Evolutionary conservation across 1,140 invertebrate species (phyloP).

Genomic region (Eciton burchellii): DNA sequence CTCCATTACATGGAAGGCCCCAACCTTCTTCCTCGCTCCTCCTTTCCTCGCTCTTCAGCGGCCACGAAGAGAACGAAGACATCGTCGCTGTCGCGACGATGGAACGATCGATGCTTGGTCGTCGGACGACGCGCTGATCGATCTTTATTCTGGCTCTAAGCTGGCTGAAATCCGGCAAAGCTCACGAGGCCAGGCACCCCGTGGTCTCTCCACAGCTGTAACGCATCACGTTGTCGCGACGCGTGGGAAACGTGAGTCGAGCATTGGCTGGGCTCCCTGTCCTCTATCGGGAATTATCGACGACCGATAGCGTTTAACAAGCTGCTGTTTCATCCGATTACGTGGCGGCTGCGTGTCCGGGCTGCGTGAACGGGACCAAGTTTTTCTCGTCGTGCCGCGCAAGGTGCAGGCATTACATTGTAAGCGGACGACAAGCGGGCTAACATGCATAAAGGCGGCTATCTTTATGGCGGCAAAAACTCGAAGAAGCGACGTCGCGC

Average conservation of each 20-base stretch:
- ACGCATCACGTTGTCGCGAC: constrained; percentile 33
- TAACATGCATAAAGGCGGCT: constrained; percentile 32
- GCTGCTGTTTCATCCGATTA: constrained; percentile 50
- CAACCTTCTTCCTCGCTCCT: too few species aligned
- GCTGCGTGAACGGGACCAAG: constrained; percentile 38
- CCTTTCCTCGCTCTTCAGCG: too few species aligned
- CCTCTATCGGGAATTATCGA: constrained; percentile 65
- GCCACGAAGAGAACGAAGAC: too few species aligned
- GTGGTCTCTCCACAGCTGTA: constrained; percentile 57
- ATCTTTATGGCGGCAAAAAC: constrained; percentile 41
- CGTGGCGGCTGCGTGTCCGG: not conserved
- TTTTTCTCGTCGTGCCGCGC: not conserved
- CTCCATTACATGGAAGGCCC: too few species aligned
- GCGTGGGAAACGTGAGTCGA: constrained; percentile 28
- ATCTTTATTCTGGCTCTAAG: too few species aligned
- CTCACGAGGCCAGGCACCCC: not conserved
- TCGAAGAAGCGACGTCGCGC: constrained; percentile 19
- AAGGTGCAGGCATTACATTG: constrained; percentile 28
- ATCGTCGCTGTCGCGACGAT: too few species aligned
- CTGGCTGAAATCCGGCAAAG: not conserved
- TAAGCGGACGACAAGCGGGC: not conserved
- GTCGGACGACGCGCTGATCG: too few species aligned
- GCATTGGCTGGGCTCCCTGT: constrained; percentile 56
- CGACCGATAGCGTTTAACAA: constrained; percentile 64
- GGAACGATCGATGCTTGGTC: too few species aligned